These are phyloP conservation scores for Beris chalybata DNA, from an alignment of 2,888 invertebrate species.

Conservation along the genomic window DNA sequence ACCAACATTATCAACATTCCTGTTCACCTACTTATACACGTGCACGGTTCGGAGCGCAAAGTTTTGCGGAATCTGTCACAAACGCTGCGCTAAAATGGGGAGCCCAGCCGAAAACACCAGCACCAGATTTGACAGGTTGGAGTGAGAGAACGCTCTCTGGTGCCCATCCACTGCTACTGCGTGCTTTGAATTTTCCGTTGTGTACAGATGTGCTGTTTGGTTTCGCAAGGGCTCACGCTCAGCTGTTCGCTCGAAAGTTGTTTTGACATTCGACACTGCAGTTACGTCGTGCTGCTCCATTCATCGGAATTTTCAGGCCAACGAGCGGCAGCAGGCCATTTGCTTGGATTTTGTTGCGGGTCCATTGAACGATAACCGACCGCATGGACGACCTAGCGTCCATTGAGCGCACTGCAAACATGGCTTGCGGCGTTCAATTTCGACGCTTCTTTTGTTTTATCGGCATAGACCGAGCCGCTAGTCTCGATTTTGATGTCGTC, in stretches of 20 bases:
- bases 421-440: no score
- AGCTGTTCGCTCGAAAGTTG: slow-evolving; percentile 19
- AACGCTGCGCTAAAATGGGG: neutral
- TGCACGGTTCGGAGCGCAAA: neutral
- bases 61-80: neutral
- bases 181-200: neutral
- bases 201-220: neutral
- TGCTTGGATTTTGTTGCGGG: no score
- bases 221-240: slow-evolving; percentile 1
- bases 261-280: slow-evolving; percentile 23
- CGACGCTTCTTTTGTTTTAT: no score
- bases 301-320: slow-evolving; percentile 1
- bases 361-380: no score
- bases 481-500: no score
- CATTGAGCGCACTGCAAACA: no score
- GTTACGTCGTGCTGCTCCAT: neutral
- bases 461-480: no score
- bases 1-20: neutral
- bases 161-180: neutral
- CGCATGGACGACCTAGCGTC: no score
- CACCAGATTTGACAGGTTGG: neutral
- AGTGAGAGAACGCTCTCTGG: neutral
- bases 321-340: neutral
- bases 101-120: neutral
- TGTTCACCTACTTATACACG: slow-evolving; percentile 26